Evolutionary conservation across 2,888 invertebrate genomes (phyloP).

Genomic region (Bursaphelenchus okinawaensis): DNA sequence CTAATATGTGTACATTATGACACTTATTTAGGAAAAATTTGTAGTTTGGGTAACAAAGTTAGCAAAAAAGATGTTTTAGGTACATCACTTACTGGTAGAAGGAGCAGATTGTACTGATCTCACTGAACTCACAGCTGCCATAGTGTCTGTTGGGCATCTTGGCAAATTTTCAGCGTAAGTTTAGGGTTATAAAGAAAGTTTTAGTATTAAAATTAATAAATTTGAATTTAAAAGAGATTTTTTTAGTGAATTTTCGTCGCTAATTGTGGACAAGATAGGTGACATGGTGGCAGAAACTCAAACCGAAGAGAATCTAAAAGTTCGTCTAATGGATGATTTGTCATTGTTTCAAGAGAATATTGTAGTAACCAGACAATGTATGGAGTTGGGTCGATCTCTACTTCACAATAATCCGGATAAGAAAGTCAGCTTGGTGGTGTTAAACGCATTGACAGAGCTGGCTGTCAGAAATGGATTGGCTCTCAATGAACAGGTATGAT

Average conservation of each 20-base stretch:
- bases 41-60: background rate
- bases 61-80: slow-evolving; percentile 13
- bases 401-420: slow-evolving; percentile 15
- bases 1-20: too few relatives aligned
- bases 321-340: slow-evolving; percentile 20
- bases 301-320: slow-evolving; percentile 13
- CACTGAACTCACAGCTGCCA: slow-evolving; percentile 26
- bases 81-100: slow-evolving; percentile 31
- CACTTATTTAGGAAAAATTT: too few relatives aligned
- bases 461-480: slow-evolving; percentile 17
- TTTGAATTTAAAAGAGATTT: background rate
- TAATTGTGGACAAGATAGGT: slow-evolving; percentile 28
- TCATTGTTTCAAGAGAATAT: slow-evolving; percentile 27
- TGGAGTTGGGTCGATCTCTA: slow-evolving; percentile 19
- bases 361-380: slow-evolving; percentile 18
- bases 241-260: slow-evolving; percentile 24
- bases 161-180: slow-evolving; percentile 26
- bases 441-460: slow-evolving; percentile 22
- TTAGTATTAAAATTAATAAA: slow-evolving; percentile 3
- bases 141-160: slow-evolving; percentile 22
- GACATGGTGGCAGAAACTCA: slow-evolving; percentile 22
- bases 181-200: too few relatives aligned
- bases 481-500: slow-evolving; percentile 22
- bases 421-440: slow-evolving; percentile 20
- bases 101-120: slow-evolving; percentile 25